A percentile compares a stretch with the other conserved stretches of the same genome.
Evolutionary conservation across 2,888 invertebrate species (phyloP).

Genomic region (Rotaria magnacalcarata): DNA sequence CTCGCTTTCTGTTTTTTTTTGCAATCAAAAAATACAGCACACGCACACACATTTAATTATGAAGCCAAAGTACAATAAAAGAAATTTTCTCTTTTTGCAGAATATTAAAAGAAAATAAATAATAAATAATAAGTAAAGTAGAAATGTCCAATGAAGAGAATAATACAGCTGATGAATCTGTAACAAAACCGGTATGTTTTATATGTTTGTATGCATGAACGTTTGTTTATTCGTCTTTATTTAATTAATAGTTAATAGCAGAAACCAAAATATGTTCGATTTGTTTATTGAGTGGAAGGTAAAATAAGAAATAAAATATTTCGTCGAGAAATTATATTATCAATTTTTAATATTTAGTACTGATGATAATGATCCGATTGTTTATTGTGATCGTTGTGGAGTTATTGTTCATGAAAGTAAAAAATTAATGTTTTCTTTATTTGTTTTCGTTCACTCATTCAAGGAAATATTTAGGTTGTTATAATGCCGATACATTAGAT

Average conservation of each 20-base stretch:
- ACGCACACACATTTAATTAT: not conserved
- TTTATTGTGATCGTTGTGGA: slow-evolving; percentile 27
- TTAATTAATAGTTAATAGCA: not conserved
- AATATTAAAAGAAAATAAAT: not conserved
- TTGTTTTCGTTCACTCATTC: not conserved
- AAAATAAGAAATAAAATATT: not conserved
- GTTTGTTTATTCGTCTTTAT: not conserved
- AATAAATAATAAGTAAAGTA: not conserved
- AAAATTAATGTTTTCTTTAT: not conserved
- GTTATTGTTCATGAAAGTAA: slow-evolving; percentile 36
- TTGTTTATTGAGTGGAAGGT: slow-evolving; percentile 28
- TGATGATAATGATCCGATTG: slow-evolving; percentile 25
- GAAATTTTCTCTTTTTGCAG: slow-evolving; percentile 18
- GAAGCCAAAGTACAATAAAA: not conserved
- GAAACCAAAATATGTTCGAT: slow-evolving; percentile 34
- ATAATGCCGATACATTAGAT: slow-evolving; percentile 33
- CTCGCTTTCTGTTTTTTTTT: not conserved
- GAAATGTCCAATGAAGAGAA: not conserved
- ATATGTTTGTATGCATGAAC: not conserved
- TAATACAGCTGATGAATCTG: not conserved
- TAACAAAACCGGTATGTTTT: not conserved
- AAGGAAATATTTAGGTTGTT: not conserved
- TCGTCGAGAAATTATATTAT: not conserved
- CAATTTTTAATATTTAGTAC: not conserved
- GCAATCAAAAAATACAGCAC: not conserved